A percentile compares a stretch with the other conserved stretches of the same genome.
These are phyloP conservation scores for Butorides virescens DNA, from an alignment of 2,113 vertebrate species.

Conservation along the genomic window DNA sequence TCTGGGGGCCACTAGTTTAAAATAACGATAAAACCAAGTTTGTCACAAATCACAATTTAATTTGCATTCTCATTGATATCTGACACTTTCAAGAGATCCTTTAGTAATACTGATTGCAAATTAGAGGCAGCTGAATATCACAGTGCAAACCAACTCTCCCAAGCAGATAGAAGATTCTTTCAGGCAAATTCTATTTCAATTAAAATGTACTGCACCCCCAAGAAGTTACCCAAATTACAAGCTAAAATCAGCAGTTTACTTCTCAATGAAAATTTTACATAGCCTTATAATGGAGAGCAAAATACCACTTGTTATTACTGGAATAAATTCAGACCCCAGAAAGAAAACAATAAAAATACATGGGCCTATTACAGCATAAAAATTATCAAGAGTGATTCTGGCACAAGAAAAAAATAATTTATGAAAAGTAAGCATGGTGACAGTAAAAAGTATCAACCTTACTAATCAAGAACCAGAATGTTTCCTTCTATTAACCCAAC, in stretches of 20 bases:
- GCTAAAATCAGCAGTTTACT: not conserved
- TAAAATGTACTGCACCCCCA: not conserved
- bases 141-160: not conserved
- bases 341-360: not conserved
- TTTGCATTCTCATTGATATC: not conserved
- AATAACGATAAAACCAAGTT: not conserved
- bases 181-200: not conserved
- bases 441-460: not conserved
- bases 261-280: not conserved
- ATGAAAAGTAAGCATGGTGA: not conserved
- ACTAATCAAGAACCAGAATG: not conserved
- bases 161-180: not conserved
- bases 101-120: not conserved
- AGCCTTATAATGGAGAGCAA: not conserved
- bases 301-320: not conserved
- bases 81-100: not conserved
- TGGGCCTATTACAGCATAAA: not conserved
- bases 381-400: not conserved
- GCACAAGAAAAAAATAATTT: not conserved
- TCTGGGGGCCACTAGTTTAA: not conserved
- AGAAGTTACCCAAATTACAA: not conserved
- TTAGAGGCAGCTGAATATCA: not conserved
- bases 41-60: not conserved
- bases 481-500: not conserved
- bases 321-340: not conserved